Conservation (phyloP, 53 echinoderm and acorn worm species). For the Paracentrotus lividus region DNA sequence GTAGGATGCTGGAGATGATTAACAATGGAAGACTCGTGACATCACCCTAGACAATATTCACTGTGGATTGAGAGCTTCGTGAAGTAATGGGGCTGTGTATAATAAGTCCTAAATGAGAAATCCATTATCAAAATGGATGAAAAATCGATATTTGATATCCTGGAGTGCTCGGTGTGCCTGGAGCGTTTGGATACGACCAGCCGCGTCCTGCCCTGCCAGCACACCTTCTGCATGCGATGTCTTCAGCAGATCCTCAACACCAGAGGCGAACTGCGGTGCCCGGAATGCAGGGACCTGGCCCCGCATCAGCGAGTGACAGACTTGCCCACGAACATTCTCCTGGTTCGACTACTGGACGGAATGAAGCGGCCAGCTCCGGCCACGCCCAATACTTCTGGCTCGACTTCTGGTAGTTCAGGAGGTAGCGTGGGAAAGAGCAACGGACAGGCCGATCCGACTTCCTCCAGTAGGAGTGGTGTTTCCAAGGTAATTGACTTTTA, state of each 20-base stretch:
- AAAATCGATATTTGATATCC: constrained; percentile 89
- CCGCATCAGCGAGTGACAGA: constrained; percentile 84
- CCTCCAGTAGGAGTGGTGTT: constrained; percentile 57
- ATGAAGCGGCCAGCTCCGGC: constrained; percentile 70
- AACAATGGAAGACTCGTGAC: constrained; percentile 37
- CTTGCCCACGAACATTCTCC: constrained; percentile 96
- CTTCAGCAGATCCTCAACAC: constrained; percentile 90
- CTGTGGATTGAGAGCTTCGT: neutral
- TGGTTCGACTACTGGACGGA: constrained; percentile 92
- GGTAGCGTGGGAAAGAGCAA: constrained; percentile 25
- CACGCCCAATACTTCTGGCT: constrained; percentile 33
- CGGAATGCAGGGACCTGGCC: constrained; percentile 90
- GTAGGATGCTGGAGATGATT: neutral
- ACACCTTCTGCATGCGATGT: constrained; percentile 96
- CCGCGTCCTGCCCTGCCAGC: constrained; percentile 92
- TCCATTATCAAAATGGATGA: constrained; percentile 79
- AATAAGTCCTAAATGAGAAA: neutral
- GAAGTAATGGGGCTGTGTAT: neutral
- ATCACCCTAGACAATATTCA: neutral
- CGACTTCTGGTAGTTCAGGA: constrained; percentile 57
- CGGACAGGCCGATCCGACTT: constrained; percentile 37
- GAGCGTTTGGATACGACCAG: constrained; percentile 92
- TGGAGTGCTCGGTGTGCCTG: constrained; percentile 96
- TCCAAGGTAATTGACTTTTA: constrained; percentile 69
- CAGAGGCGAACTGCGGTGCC: constrained; percentile 88